Evolutionary conservation across 35 echinoderm and acorn worm species (phyloP), one percentile per base, ranked within the genome.

Genomic region (Ophiothrix spiculata): DNA sequence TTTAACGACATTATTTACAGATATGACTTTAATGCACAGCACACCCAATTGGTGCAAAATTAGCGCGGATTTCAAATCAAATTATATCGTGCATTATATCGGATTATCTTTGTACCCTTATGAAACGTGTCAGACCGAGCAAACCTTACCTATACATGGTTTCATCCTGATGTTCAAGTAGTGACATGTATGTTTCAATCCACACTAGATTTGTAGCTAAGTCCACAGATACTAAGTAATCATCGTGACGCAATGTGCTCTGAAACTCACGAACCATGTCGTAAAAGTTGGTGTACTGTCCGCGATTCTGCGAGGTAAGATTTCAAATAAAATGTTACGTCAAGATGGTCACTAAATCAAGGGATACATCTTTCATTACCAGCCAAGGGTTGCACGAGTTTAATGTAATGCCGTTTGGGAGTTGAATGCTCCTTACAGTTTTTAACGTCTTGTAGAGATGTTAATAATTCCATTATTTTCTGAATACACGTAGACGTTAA

Each of bases 191-290:
- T 0, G 96, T 91, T 42, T 99, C 96, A 16, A 94, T 75, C 96
- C 96, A 99, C 0, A 86, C 89, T 13, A 99, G 77, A 79, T 92
- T 99, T 17, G 96, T 99, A 46, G 95, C 95, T 36, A 94, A 75
- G 42, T 99, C 96, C 31, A 86, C 80, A 0, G 92, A 94, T 36
- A 99, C 84, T 39, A 87, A 39, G 87, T 87, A 99, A 79, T 99
- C 96, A 88, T 99, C 96, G 49, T 99, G 96, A 84, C 96, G 85
- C 86, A 99, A 83, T 23, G 96, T 99, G n/a, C 83, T 94, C 79
- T 94, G 92, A 69, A 99, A 99, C 79, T 99, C 96, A 37, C 86
- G 84, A 23, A 99, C 96, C 96, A 99, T 99, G 77, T 99, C 96
- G 42, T 91, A 86, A 77, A 94, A 99, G 39, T 99, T 79, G n/a